A percentile compares a stretch with the other conserved stretches of the same genome.
Conservation (phyloP, 2,888 invertebrate genomes). For the Diabrotica balteata region DNA sequence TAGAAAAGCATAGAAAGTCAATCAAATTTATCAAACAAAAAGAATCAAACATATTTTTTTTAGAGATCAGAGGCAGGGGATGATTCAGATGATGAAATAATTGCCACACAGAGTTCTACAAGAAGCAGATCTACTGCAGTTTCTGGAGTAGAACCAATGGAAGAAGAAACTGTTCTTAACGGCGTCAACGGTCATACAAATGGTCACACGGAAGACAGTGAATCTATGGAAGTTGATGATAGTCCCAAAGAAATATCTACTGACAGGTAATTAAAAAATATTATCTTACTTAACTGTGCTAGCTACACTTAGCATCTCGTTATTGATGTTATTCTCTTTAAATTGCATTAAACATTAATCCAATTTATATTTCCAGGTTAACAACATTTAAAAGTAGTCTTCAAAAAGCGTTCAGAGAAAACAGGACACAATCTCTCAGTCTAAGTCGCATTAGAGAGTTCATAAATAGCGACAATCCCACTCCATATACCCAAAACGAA, state of each 20-base stretch:
- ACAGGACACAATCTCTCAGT: slow-evolving; percentile 77
- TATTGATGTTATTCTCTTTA: no score
- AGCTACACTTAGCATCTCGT: no score
- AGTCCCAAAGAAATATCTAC: slow-evolving; percentile 40
- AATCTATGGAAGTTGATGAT: slow-evolving; percentile 47
- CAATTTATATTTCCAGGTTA: slow-evolving; percentile 59
- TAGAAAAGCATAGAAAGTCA: not conserved
- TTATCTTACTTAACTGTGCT: no score
- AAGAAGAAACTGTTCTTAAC: slow-evolving; percentile 36
- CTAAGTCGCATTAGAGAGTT: slow-evolving; percentile 70
- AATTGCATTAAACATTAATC: no score
- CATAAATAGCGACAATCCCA: slow-evolving; percentile 69
- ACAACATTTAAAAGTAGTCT: slow-evolving; percentile 76
- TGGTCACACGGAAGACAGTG: slow-evolving; percentile 25
- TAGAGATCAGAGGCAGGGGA: slow-evolving; percentile 39
- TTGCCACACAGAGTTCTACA: slow-evolving; percentile 42
- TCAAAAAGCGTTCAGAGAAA: slow-evolving; percentile 78
- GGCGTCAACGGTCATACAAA: slow-evolving; percentile 28
- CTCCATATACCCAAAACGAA: slow-evolving; percentile 72
- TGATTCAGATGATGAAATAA: slow-evolving; percentile 42
- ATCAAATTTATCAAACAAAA: not conserved
- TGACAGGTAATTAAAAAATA: slow-evolving; percentile 38
- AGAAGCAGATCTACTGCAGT: slow-evolving; percentile 31
- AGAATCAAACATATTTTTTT: slow-evolving; percentile 2
- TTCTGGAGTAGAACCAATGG: slow-evolving; percentile 32